These are phyloP conservation scores for Agrochola lychnidis DNA, from an alignment of 2,888 invertebrate genomes.

Conservation along the genomic window DNA sequence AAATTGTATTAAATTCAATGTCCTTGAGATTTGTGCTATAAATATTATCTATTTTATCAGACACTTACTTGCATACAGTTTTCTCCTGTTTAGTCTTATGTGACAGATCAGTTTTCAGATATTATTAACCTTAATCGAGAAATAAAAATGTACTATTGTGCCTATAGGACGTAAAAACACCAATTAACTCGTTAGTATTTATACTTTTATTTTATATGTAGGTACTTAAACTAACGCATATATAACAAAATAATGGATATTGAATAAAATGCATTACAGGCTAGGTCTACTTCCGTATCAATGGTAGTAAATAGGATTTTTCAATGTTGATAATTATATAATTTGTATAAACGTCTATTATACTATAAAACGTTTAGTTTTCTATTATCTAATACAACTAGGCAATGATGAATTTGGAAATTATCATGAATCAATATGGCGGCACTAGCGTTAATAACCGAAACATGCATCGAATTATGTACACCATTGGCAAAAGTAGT, in stretches of 20 bases:
- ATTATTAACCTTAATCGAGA: background rate
- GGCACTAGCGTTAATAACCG: constrained; percentile 1
- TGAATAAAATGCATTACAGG: constrained; percentile 31
- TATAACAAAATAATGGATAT: constrained; percentile 24
- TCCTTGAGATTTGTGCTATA: constrained; percentile 34
- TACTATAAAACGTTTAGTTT: constrained; percentile 14
- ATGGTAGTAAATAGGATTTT: constrained; percentile 22
- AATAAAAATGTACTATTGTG: constrained; percentile 15
- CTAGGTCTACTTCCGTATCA: constrained; percentile 15
- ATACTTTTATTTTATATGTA: constrained; percentile 48
- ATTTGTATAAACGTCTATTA: constrained; percentile 7
- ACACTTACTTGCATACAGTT: constrained; percentile 16
- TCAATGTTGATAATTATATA: constrained; percentile 15
- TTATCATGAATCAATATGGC: constrained; percentile 12
- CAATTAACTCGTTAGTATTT: constrained; percentile 19
- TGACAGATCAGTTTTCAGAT: constrained; percentile 9
- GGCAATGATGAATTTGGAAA: constrained; percentile 18
- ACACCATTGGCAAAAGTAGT: constrained; percentile 24
- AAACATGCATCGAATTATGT: constrained; percentile 25
- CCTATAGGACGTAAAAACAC: background rate
- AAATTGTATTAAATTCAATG: constrained; percentile 27
- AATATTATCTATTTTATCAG: constrained; percentile 17
- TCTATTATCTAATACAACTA: constrained; percentile 22
- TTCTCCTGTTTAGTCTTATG: constrained; percentile 8
- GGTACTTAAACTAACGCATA: constrained; percentile 26